These are phyloP conservation scores for Aulostomus chinensis DNA, from an alignment of 2,797 vertebrate genomes.

Conservation along the genomic window DNA sequence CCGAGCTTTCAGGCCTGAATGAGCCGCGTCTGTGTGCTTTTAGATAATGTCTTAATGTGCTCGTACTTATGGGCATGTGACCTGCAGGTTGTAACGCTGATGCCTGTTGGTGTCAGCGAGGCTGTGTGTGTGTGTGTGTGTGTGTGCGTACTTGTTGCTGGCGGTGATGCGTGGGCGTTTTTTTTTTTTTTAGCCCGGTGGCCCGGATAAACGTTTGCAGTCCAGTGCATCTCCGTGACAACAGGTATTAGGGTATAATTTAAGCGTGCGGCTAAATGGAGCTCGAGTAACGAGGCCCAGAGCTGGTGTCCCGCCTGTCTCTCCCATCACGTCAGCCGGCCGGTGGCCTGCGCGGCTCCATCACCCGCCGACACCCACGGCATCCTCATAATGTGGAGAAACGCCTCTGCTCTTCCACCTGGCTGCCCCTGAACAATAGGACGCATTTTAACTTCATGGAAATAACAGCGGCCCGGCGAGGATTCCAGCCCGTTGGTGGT, in stretches of 20 bases:
- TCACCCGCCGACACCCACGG: conserved; percentile 48
- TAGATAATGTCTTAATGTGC: conserved; percentile 25
- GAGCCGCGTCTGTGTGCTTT: background rate
- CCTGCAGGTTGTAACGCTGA: conserved; percentile 27
- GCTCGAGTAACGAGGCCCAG: conserved; percentile 71
- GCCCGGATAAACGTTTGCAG: conserved; percentile 67
- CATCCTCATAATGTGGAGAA: conserved; percentile 42
- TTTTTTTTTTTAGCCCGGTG: conserved; percentile 45
- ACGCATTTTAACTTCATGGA: conserved; percentile 15
- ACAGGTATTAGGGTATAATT: conserved; percentile 78
- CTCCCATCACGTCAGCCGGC: conserved; percentile 60
- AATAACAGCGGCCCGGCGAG: conserved; percentile 38
- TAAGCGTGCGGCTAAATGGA: conserved; percentile 75
- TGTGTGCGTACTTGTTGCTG: conserved; percentile 1
- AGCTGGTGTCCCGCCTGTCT: conserved; percentile 68
- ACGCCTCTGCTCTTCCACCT: conserved; percentile 48
- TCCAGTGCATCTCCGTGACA: conserved; percentile 67
- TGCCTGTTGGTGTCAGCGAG: conserved; percentile 17
- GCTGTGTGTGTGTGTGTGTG: conserved; percentile 10
- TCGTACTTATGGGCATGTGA: conserved; percentile 10
- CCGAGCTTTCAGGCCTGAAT: background rate
- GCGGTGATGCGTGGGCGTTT: conserved; percentile 31
- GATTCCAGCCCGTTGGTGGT: conserved; percentile 38
- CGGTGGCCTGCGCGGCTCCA: conserved; percentile 47
- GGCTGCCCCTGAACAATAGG: conserved; percentile 54